Conservation (phyloP, 2,888 invertebrate genomes). For the Seladonia tumulorum region DNA sequence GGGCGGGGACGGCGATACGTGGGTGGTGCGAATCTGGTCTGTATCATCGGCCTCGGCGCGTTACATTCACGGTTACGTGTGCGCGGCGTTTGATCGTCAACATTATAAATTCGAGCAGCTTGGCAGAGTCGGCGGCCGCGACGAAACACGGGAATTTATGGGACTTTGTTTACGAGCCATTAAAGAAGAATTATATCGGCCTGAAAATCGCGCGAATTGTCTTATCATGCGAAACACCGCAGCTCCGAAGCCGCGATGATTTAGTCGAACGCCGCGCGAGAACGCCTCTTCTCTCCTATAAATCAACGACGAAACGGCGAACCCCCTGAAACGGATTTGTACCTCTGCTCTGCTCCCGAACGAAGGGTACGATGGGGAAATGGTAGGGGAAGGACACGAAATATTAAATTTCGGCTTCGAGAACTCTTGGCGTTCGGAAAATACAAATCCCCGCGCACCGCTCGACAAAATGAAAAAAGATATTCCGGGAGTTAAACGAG, state of each 20-base stretch:
- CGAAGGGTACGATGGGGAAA: neutral
- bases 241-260: slow-evolving; percentile 30
- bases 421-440: neutral
- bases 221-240: slow-evolving; percentile 56
- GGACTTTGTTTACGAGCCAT: slow-evolving; percentile 58
- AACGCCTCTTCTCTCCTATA: slow-evolving; percentile 24
- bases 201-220: slow-evolving; percentile 53
- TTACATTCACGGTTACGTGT: neutral
- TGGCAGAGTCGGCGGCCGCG: slow-evolving; percentile 14
- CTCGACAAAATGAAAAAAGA: too few relatives aligned
- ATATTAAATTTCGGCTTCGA: neutral
- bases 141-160: slow-evolving; percentile 49
- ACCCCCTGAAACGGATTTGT: slow-evolving; percentile 11
- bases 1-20: neutral
- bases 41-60: neutral
- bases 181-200: slow-evolving; percentile 57
- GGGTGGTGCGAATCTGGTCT: neutral
- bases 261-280: slow-evolving; percentile 33
- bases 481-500: too few relatives aligned
- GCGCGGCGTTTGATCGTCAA: slow-evolving; percentile 23
- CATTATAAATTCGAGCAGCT: slow-evolving; percentile 35
- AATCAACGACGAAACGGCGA: slow-evolving; percentile 22
- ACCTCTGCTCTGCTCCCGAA: neutral
- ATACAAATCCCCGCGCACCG: neutral
- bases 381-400: neutral